These are phyloP conservation scores for Gryllus bimaculatus DNA, from an alignment of 1,140 invertebrate species.

Conservation along the genomic window DNA sequence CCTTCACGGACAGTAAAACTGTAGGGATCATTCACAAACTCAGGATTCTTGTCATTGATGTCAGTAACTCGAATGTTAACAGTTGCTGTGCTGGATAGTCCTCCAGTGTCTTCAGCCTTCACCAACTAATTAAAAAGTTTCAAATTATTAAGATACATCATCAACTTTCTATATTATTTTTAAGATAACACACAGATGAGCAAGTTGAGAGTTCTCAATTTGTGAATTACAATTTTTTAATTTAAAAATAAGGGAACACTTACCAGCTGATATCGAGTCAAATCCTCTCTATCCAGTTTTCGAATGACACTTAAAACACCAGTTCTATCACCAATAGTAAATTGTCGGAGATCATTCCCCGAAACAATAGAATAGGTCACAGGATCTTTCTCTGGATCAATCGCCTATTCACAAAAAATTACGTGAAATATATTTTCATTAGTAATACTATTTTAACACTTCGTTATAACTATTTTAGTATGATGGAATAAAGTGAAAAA, in stretches of 20 bases:
- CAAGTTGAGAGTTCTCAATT: background rate
- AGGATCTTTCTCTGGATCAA: conserved; percentile 80
- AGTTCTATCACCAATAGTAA: conserved; percentile 68
- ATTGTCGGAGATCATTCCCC: conserved; percentile 77
- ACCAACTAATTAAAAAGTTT: conserved; percentile 48
- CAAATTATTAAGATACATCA: background rate
- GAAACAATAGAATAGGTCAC: conserved; percentile 75
- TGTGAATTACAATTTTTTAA: background rate
- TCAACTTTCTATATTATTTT: background rate
- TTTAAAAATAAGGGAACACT: conserved; percentile 27
- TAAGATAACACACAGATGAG: no score
- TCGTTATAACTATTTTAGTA: no score
- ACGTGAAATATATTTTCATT: no score
- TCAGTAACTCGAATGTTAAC: conserved; percentile 83
- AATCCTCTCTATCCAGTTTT: conserved; percentile 73
- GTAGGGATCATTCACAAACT: conserved; percentile 68
- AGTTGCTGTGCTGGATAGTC: conserved; percentile 66
- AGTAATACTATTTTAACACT: no score
- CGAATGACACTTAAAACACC: conserved; percentile 75
- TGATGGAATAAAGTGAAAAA: no score
- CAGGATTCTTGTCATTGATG: conserved; percentile 82
- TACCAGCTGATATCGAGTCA: conserved; percentile 75
- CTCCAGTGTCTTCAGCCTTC: conserved; percentile 76
- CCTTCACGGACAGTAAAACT: conserved; percentile 77
- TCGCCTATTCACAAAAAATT: conserved; percentile 43